phyloP scores from a whole-genome alignment of 1,140 invertebrate species.

The Bombus breviceps region DNA sequence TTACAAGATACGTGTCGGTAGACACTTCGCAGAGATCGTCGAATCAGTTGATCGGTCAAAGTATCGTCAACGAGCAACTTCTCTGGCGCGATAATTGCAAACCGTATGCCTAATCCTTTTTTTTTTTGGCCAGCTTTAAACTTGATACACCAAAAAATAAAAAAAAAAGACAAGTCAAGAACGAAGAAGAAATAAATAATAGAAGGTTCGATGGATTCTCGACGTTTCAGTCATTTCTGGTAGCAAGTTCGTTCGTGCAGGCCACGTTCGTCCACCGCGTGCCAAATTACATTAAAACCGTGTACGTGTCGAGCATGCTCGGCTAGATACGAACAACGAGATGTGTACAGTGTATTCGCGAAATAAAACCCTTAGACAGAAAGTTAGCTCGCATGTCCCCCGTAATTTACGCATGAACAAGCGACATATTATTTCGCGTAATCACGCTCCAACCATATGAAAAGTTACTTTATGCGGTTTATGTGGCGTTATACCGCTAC shows the following conservation, averaged over 20 bases:
- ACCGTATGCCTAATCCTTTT: not conserved
- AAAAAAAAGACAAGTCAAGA: not conserved
- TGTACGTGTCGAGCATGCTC: slow-evolving; percentile 40
- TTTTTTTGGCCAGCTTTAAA: not conserved
- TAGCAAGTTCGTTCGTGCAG: slow-evolving; percentile 1
- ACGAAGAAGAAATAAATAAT: not conserved
- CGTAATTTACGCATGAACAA: slow-evolving; percentile 19
- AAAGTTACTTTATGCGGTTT: slow-evolving; percentile 10
- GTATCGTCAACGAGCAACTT: not conserved
- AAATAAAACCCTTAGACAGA: slow-evolving; percentile 10
- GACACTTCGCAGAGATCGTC: too few relatives aligned
- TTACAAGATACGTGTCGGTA: too few relatives aligned
- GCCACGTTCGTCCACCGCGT: slow-evolving; percentile 10
- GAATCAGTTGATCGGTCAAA: too few relatives aligned
- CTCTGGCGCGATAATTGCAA: not conserved
- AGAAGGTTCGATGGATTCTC: not conserved
- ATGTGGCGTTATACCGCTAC: not conserved
- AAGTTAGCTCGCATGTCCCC: not conserved
- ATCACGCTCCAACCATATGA: slow-evolving; percentile 15
- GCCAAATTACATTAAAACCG: slow-evolving; percentile 43
- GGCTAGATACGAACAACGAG: not conserved
- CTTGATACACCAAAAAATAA: not conserved
- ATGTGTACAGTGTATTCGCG: not conserved
- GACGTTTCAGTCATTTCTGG: slow-evolving; percentile 24
- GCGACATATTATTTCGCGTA: slow-evolving; percentile 31